Evolutionary conservation across 2,113 vertebrate species (phyloP).

Genomic region (Panthera uncia): DNA sequence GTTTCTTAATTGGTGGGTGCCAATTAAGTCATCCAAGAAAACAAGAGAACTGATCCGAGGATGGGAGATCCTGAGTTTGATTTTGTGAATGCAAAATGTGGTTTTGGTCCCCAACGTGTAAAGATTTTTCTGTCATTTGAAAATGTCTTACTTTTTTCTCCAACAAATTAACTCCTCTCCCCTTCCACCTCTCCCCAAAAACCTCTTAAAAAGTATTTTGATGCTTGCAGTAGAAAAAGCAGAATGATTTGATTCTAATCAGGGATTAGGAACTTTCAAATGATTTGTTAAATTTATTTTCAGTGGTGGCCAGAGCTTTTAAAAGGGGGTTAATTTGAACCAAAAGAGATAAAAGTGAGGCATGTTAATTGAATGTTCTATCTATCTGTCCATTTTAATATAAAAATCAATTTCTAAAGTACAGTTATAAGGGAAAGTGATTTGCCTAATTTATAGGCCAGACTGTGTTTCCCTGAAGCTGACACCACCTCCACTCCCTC

Average conservation of each 20-base stretch:
- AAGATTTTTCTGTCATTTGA: neutral
- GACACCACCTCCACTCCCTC: constrained; percentile 62
- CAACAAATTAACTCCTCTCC: neutral
- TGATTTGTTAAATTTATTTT: constrained; percentile 62
- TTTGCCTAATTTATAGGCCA: constrained; percentile 74
- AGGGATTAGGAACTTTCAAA: constrained; percentile 42
- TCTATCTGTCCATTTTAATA: constrained; percentile 59
- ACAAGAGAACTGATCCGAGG: neutral
- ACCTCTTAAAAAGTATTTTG: neutral
- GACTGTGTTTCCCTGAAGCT: constrained; percentile 69
- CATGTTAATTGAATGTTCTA: constrained; percentile 60
- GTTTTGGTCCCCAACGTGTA: neutral
- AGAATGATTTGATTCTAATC: constrained; percentile 37
- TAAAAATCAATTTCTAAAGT: constrained; percentile 73
- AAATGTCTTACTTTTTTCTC: neutral
- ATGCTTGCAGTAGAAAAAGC: constrained; percentile 8
- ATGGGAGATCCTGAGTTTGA: neutral
- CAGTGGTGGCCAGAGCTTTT: constrained; percentile 12
- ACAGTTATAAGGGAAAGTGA: constrained; percentile 66
- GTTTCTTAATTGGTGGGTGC: neutral
- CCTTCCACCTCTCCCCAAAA: neutral
- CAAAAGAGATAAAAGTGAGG: constrained; percentile 58
- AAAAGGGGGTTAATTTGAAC: constrained; percentile 66
- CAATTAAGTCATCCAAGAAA: neutral
- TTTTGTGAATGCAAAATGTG: neutral